Base-by-base conservation (phyloP, 2,888 invertebrate genomes). In the Tanytarsus gracilentus region DNA sequence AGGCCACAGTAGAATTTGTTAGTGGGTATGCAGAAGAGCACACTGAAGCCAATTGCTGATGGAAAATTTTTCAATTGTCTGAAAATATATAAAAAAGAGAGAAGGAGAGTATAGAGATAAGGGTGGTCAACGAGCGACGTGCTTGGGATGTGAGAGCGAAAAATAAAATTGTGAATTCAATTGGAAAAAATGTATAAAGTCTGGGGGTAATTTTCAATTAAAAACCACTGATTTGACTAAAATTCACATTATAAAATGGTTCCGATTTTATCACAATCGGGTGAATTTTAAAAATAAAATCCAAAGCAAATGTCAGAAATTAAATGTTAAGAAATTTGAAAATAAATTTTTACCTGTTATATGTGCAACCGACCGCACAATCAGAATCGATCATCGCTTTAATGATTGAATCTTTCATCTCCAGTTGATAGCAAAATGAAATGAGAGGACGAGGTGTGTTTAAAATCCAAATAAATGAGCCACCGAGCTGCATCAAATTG, bases 361-460 rank as follows among this genome's bases (percentile, higher is more conserved):
- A 74, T 67, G 69, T 69, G 29, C 72, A 69, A 25, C 74, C 74
- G 48, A 72, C 69, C 1, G 71, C 68, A 29, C 69, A 68, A 65
- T 74, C 70, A 18, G 74, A 74, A 55, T 73, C 70, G 4, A 74
- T 60, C 70, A 68, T 68, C 16, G 72, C 72, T 14, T 71, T 68
- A 0, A 74, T 67, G 16, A 66, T 63, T 8, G 69, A 67, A 50
- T 72, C 69, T 40, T 66, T 61, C 55, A 71, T 72, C 51, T 71
- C 69, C 69, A 70, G 71, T 55, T 73, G 72, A 65, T 74, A 74
- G 63, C 68, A 68, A 25, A 74, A 64, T 7, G 71, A 68, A 48
- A 70, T 72, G 50, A 72, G 68, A 0, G 72, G 68, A 58, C 69
- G 68, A 7, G 68, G 63, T 1, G 69, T 69, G 16, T 61, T 67